These are phyloP conservation scores for Lysandra coridon DNA, from an alignment of 2,888 invertebrate species.

Conservation along the genomic window DNA sequence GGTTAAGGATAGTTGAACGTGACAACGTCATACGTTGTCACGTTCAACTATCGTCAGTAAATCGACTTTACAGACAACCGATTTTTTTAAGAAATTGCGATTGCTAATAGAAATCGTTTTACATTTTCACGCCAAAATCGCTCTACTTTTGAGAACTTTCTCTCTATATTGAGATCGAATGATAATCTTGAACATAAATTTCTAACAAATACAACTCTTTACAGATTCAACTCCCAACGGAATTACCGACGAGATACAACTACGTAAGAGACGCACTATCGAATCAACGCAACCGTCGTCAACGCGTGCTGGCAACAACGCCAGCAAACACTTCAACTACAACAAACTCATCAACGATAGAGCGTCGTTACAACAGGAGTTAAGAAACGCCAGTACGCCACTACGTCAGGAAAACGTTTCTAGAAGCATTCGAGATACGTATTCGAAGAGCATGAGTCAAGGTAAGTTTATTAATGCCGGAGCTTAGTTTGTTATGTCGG, in stretches of 20 bases:
- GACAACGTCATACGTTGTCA: no score
- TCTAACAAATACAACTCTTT: not conserved
- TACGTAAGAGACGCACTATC: conserved; percentile 68
- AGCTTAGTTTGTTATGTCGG: conserved; percentile 44
- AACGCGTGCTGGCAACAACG: conserved; percentile 62
- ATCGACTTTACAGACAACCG: no score
- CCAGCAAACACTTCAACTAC: conserved; percentile 88
- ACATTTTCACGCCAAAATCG: not conserved
- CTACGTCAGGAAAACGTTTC: conserved; percentile 39
- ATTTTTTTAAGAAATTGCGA: no score
- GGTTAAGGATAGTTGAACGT: no score
- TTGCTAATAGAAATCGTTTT: not conserved
- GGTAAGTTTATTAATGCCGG: conserved; percentile 46
- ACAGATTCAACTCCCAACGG: conserved; percentile 48
- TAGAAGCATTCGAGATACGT: conserved; percentile 58
- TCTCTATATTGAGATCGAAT: not conserved
- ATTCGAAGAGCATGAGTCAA: conserved; percentile 63
- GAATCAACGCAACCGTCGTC: conserved; percentile 68
- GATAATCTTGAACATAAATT: not conserved
- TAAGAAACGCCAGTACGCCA: not conserved
- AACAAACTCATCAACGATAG: conserved; percentile 89
- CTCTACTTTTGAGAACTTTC: not conserved
- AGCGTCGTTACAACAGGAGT: conserved; percentile 35
- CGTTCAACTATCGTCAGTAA: no score
- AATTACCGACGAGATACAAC: conserved; percentile 52